Evolutionary conservation across 1,140 invertebrate genomes (phyloP), one percentile per base, ranked within the genome.

Genomic region (Saccostrea cuccullata): DNA sequence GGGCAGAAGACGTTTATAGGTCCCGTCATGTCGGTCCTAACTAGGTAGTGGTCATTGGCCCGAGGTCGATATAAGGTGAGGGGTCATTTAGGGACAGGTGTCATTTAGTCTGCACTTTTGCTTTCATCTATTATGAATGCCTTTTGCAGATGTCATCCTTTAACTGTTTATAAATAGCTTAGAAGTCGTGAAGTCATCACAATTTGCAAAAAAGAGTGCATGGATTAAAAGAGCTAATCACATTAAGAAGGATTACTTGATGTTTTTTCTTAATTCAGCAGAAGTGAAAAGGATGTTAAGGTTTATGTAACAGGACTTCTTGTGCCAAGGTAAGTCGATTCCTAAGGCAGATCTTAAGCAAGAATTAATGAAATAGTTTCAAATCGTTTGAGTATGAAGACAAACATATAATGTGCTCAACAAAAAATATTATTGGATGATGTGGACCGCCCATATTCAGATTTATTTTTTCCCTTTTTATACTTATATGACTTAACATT

Each of bases 21-120:
- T 26, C 70, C 70, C 23, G 26, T 26, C 13, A 36, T 77, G 26
- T 26, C 30, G 70, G 23, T 26, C 30, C 70, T 77, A 77, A 77
- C 70, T 15, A 77, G 70, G 12, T 26, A 26, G 30, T 77, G 70
- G 70, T 77, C 70, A 77, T 11, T 77, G 70, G 70, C 70, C 70
- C 26, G 70, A 30, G 70, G 70, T 77, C 70, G 70, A 15, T 12
- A 30, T 36, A 36, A 77, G 70, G 70, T 77, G 70, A 77, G 70
- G 70, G 70, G 70, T 77, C 70, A 77, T 30, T 13, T 26, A 8
- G 70, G 70, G 70, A 77, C 70, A 77, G 26, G 26, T 77, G 70
- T 26, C 70, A 77, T 26, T 2, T 77, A 77, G 70, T 77, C 70
- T 77, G 70, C 26, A 30, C 26, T 77, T 26, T 5, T 77, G 23